A percentile compares a stretch with the other conserved stretches of the same genome.
Evolutionary conservation across 2,113 vertebrate species (phyloP).

Genomic region (Tetraodon nigroviridis): DNA sequence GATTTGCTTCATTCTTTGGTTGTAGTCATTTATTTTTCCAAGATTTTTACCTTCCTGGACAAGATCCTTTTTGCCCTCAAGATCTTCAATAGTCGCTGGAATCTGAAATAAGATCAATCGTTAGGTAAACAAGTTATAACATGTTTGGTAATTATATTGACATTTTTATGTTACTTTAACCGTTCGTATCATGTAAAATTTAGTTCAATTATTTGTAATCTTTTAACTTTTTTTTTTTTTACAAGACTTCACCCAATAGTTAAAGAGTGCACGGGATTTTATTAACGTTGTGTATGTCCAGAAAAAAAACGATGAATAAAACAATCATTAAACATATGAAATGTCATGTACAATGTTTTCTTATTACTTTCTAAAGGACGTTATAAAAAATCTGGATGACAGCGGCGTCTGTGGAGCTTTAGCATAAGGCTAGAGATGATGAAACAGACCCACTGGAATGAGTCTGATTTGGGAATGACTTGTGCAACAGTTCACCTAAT

Average conservation of each 20-base stretch:
- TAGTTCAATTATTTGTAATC: no score
- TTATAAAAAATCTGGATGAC: no score
- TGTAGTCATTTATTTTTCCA: neutral
- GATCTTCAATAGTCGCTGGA: conserved; percentile 65
- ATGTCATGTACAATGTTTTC: no score
- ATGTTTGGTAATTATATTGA: neutral
- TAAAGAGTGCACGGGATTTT: no score
- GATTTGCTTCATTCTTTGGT: neutral
- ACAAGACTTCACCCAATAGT: no score
- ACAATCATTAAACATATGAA: no score
- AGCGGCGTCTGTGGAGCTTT: conserved; percentile 4
- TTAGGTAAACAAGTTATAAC: no score
- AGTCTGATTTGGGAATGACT: neutral
- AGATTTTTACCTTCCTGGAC: conserved; percentile 59
- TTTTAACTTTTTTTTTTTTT: no score
- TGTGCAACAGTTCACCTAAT: neutral
- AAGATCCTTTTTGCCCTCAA: conserved; percentile 72
- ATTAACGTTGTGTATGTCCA: no score
- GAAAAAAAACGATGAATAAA: no score
- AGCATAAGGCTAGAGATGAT: conserved; percentile 16
- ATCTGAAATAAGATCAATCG: conserved; percentile 58
- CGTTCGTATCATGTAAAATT: no score
- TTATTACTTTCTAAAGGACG: no score
- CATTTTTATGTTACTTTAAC: neutral
- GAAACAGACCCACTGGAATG: neutral